Evolutionary conservation across 2,113 vertebrate species (phyloP), one percentile per base, ranked within the genome.

Genomic region (Speoplatyrhinus poulsoni): DNA sequence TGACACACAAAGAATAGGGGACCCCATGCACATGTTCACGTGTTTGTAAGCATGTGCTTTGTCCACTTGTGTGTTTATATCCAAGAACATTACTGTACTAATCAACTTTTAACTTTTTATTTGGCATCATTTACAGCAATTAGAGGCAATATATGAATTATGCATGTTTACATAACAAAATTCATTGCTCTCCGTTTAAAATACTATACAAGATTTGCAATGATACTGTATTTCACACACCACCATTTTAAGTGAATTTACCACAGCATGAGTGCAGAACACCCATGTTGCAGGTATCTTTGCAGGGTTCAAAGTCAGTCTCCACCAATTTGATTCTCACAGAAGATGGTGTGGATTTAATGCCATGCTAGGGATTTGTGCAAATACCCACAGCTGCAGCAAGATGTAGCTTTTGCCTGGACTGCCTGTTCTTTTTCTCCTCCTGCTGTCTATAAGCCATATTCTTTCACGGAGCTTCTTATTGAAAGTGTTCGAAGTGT

Each of bases 401-500:
- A 67, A 17, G 77, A 72, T 65, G 70, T 65, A 52, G 26, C 50
- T 6, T 26, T 26, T 26, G 26, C 32, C 5, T 16, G 54, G 49
- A 72, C 72, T 41, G 49, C 46, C 36, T 54, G 32, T 67, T 74
- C 57, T 76, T 47, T 65, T 65, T 16, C 60, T 73, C 69, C 80
- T 80, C 77, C 74, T 67, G 68, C 67, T 66, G 62, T 46, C 61
- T 63, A 53, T 80, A 67, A 78, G 59, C 75, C 32, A 66, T 79
- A 67, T 61, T 72, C 60, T 75, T 52, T 73, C 60, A 32, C 9
- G 33, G 53, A 48, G 6, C 69, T 88, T 60, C 68, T 80, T 80
- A 64, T 60, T 49, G 67, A 67, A 77, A 72, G 70, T 70, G 68
- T 76, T 81, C 63, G 69, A 70, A 76, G 74, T 69, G 60, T 73